Percentiles rank a stretch among this genome's conserved stretches.
Evolutionary conservation across 2,888 invertebrate genomes (phyloP).

Genomic region (Heteropelma amictum): DNA sequence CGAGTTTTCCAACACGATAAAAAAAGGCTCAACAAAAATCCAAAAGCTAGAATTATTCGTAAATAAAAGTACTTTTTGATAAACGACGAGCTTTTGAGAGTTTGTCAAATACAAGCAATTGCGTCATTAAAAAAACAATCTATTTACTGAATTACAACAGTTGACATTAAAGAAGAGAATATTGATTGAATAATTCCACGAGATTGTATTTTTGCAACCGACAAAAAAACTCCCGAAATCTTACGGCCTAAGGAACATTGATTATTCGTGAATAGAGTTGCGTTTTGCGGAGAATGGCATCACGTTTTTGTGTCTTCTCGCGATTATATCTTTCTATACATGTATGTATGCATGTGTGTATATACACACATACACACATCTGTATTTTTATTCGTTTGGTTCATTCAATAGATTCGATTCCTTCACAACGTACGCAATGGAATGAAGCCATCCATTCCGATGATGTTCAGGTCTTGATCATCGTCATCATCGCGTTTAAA

Average conservation of each 20-base stretch:
- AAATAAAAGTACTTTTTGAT: no score
- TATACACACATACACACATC: neutral
- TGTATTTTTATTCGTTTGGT: constrained; percentile 7
- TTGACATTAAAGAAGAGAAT: no score
- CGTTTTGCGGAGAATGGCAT: neutral
- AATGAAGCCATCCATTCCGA: constrained; percentile 76
- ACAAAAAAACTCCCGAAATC: constrained; percentile 13
- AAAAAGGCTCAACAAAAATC: neutral
- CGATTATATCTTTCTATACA: constrained; percentile 20
- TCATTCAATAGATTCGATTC: constrained; percentile 59
- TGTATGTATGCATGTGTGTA: neutral
- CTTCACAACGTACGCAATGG: constrained; percentile 74
- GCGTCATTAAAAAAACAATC: no score
- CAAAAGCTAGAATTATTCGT: neutral
- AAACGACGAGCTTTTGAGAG: no score
- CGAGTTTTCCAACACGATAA: neutral
- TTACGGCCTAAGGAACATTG: constrained; percentile 46
- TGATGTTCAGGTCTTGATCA: constrained; percentile 73
- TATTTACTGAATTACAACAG: no score
- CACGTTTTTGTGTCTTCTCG: neutral
- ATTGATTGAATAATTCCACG: no score
- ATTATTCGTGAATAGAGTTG: constrained; percentile 20
- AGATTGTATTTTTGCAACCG: neutral
- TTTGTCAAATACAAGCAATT: no score
- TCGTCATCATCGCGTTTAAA: constrained; percentile 62